Evolutionary conservation across 2,113 vertebrate genomes (phyloP).

Genomic region (Cepphus grylle): DNA sequence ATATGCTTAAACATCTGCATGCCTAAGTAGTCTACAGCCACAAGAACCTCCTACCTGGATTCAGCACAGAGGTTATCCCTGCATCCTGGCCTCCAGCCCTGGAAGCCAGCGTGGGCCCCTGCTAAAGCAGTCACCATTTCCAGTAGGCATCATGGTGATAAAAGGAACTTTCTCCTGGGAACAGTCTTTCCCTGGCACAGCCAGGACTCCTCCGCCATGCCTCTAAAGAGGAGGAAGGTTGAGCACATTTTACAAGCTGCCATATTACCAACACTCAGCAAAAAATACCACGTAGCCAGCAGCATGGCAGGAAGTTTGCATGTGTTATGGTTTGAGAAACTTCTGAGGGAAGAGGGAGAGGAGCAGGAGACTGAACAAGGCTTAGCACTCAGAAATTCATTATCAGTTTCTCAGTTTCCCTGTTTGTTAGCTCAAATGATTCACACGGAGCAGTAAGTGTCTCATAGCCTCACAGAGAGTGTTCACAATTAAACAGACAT

Average conservation of each 20-base stretch:
- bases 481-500: constrained; percentile 66
- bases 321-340: background rate
- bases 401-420: background rate
- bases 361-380: background rate
- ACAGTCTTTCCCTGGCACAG: background rate
- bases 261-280: background rate
- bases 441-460: background rate
- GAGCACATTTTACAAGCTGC: background rate
- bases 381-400: background rate
- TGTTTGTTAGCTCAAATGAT: background rate
- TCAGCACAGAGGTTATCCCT: background rate
- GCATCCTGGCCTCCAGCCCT: background rate
- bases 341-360: background rate
- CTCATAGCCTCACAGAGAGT: background rate
- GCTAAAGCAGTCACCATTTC: background rate
- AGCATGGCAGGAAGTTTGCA: background rate
- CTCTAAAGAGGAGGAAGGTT: background rate
- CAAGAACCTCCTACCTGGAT: background rate
- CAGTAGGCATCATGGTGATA: background rate
- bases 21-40: background rate
- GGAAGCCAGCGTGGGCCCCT: background rate
- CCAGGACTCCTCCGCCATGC: background rate
- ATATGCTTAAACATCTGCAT: constrained; percentile 84
- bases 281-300: background rate
- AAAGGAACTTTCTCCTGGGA: background rate